Evolutionary conservation across 2,797 vertebrate species (phyloP).

Genomic region (Ceryle rudis): DNA sequence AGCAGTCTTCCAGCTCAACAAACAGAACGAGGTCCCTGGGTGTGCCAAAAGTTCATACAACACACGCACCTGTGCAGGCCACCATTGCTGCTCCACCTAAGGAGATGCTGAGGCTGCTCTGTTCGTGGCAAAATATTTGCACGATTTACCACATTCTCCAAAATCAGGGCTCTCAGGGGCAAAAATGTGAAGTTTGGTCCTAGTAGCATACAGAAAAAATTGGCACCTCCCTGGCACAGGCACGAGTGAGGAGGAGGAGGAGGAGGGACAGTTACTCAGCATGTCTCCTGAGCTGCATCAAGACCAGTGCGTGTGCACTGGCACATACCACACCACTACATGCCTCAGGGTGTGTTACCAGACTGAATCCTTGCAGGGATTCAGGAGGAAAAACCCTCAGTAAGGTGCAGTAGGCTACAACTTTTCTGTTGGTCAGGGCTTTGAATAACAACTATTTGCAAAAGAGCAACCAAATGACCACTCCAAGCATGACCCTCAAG

Average conservation of each 20-base stretch:
- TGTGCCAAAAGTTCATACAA: background rate
- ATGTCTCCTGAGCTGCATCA: background rate
- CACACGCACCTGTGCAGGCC: accelerated
- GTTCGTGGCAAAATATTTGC: background rate
- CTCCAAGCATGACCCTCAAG: background rate
- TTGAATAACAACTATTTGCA: background rate
- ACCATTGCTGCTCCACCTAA: background rate
- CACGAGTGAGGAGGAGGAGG: accelerated
- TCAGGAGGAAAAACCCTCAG: background rate
- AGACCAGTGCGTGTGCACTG: accelerated
- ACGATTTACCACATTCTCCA: accelerated
- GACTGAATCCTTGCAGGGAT: background rate
- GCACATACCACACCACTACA: background rate
- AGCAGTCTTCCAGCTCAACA: background rate
- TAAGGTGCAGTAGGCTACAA: background rate
- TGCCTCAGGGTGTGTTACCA: accelerated
- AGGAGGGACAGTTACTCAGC: background rate
- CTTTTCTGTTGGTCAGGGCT: accelerated
- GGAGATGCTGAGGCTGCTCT: background rate
- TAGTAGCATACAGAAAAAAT: background rate
- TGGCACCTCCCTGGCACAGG: accelerated
- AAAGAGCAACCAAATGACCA: background rate
- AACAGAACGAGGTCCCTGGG: background rate
- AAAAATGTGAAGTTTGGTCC: background rate
- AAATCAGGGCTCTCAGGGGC: background rate